Percentiles rank a stretch among this genome's conserved stretches.
Conservation (phyloP, 2,113 vertebrate species). For the Psophia crepitans region DNA sequence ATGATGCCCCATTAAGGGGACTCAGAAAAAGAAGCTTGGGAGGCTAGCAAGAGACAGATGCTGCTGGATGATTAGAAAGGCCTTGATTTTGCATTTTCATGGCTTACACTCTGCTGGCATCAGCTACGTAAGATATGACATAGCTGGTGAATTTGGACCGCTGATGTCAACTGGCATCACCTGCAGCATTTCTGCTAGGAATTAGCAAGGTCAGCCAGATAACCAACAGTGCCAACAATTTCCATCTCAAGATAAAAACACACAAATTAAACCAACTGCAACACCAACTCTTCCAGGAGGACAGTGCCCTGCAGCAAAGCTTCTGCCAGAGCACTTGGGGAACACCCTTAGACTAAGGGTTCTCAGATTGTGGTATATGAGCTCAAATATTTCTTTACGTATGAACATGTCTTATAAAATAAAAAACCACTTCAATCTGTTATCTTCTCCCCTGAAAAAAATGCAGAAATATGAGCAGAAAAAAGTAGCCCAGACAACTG, state of each 20-base stretch:
- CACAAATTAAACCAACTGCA: not conserved
- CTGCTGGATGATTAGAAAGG: not conserved
- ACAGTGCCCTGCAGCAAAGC: not conserved
- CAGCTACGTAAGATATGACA: not conserved
- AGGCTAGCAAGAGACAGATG: conserved; percentile 13
- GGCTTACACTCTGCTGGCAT: not conserved
- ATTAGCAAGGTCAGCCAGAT: not conserved
- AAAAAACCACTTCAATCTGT: not conserved
- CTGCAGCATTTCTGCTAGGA: not conserved
- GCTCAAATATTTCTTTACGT: not conserved
- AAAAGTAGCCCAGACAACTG: not conserved
- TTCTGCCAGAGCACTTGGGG: not conserved
- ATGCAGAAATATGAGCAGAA: not conserved
- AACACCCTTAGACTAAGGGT: not conserved
- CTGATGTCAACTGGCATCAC: conserved; percentile 16
- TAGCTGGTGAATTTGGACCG: not conserved
- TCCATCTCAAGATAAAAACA: not conserved
- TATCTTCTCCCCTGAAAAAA: not conserved
- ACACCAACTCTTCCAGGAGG: not conserved
- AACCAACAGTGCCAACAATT: not conserved
- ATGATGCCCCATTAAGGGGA: not conserved
- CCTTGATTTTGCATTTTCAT: not conserved
- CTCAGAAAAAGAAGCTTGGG: not conserved
- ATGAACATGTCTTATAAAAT: not conserved
- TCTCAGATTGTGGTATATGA: not conserved